Evolutionary conservation across 2,113 vertebrate genomes (phyloP).

Genomic region (Okapia johnstoni): DNA sequence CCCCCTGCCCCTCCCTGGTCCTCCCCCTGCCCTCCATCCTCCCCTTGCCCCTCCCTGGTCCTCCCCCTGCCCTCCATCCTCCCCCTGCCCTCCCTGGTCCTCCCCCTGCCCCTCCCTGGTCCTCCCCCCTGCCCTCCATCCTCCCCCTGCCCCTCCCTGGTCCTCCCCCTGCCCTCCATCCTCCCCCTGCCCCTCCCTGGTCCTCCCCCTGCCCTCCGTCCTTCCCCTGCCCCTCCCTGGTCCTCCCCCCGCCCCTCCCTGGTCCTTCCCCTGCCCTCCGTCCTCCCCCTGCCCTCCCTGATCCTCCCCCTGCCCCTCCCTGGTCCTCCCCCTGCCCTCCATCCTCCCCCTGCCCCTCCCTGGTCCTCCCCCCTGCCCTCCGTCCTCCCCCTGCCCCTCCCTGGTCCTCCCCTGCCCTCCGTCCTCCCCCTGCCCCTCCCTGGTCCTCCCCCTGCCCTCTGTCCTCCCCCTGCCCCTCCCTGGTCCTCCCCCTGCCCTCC

Average conservation of each 20-base stretch:
- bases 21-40: not conserved
- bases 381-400: not conserved
- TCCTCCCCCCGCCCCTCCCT: too few species aligned
- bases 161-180: not conserved
- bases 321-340: not conserved
- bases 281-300: not conserved
- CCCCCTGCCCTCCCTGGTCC: not conserved
- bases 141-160: not conserved
- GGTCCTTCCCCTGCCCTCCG: not conserved
- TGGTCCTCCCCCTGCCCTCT: not conserved
- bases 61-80: too few species aligned
- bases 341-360: not conserved
- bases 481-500: not conserved
- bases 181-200: not conserved
- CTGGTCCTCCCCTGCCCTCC: fast-evolving
- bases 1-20: not conserved
- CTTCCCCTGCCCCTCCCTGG: not conserved
- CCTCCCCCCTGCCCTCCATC: not conserved
- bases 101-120: not conserved
- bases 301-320: too few species aligned
- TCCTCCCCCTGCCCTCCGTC: not conserved
- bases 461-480: not conserved
- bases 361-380: too few species aligned
- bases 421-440: not conserved
- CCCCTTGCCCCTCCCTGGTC: not conserved